Evolutionary conservation across 1,140 invertebrate species (phyloP), one percentile per base, ranked within the genome.

Genomic region (Dufourea novaeangliae): DNA sequence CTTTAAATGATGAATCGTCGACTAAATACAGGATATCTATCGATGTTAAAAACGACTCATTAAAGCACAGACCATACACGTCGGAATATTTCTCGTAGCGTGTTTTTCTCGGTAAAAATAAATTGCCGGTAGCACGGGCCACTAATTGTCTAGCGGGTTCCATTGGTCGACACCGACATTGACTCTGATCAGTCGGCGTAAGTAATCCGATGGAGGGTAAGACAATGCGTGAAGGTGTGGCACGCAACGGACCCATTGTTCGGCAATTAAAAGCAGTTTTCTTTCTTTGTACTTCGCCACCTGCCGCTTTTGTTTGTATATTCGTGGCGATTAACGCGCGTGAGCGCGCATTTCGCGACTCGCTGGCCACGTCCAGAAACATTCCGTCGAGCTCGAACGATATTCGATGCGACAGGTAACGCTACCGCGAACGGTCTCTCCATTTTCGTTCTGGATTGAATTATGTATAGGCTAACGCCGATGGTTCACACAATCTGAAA

Each of bases 191-290:
- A 88, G 68, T 69, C 75, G 84, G 84, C 83, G 88, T 90, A 74
- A 91, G 78, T 90, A 91, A 91, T 88, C 46, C 54, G 71, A 61
- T 59, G 50, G 62, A 52, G 50, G 66, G 25, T 61, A 32, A 52
- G 50, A 83, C 87, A 89, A 89, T 82, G 84, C 83, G 79, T 12
- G 80, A 88, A 91, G 89, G 91, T 91, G 90, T 91, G 90, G 87
- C 86, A 63, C 62, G 66, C 83, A 71, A 73, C 72, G 66, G 67
- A 39, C 75, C 50, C 80, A 91, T 92, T 92, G 90, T 92, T 73
- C 78, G 62, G 87, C 90, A 92, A 92, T 92, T 92, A 92, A 92
- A 91, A 88, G 89, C 88, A 82, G 80, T 84, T 85, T 81, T 88
- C 75, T 82, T n/a, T 82, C 84, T 87, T 90, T 90, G 88, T 89